These are phyloP conservation scores for Chaetorhynchus papuensis DNA, from an alignment of 2,113 vertebrate species.

Conservation along the genomic window DNA sequence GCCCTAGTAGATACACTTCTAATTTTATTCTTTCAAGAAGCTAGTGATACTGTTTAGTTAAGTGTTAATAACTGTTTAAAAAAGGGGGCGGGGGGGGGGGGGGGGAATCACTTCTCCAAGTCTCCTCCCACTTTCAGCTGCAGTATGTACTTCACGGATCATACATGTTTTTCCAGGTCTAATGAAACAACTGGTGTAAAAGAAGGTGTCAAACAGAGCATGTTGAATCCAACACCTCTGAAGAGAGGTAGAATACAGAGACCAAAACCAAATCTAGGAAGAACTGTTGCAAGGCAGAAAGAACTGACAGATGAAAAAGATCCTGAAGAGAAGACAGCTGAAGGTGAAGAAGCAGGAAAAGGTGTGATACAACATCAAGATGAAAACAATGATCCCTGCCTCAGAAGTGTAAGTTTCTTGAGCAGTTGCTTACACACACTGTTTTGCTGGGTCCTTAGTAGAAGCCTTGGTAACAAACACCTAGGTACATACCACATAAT, in stretches of 20 bases:
- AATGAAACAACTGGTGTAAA: slow-evolving; percentile 5
- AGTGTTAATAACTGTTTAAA: background rate
- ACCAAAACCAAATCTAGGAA: slow-evolving; percentile 65
- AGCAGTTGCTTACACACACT: background rate
- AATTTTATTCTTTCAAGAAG: background rate
- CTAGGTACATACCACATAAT: background rate
- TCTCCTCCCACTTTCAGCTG: background rate
- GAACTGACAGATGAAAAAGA: background rate
- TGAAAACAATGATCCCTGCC: background rate
- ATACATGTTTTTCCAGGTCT: slow-evolving; percentile 21
- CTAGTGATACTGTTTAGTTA: background rate
- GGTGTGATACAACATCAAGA: background rate
- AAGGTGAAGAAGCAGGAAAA: background rate
- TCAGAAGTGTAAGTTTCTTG: slow-evolving; percentile 56
- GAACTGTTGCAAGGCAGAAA: slow-evolving; percentile 32
- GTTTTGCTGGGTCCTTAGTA: background rate
- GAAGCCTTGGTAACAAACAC: background rate
- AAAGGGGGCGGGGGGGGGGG: accelerated
- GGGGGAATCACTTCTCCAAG: background rate
- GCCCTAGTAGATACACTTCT: background rate
- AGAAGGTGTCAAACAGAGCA: background rate
- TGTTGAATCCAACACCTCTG: slow-evolving; percentile 16
- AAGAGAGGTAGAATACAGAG: slow-evolving; percentile 56
- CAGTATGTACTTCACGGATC: background rate
- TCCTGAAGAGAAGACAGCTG: background rate